These are phyloP conservation scores for Acanthisitta chloris DNA, from an alignment of 2,113 vertebrate genomes.

Conservation along the genomic window DNA sequence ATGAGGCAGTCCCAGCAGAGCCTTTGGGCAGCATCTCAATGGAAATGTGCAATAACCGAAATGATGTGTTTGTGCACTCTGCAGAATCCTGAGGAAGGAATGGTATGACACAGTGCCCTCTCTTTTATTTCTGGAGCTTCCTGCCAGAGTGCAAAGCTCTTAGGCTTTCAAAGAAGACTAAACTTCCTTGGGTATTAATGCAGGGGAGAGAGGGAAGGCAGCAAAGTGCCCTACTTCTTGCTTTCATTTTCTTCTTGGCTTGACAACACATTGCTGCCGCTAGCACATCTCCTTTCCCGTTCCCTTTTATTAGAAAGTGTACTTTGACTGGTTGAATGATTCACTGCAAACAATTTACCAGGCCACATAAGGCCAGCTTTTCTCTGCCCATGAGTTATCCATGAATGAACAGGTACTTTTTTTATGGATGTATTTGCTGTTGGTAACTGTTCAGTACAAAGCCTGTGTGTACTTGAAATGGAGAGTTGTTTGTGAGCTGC, in stretches of 20 bases:
- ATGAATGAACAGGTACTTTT: neutral
- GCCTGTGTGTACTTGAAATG: neutral
- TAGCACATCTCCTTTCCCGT: neutral
- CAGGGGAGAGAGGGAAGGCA: neutral
- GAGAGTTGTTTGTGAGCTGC: neutral
- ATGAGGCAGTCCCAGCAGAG: neutral
- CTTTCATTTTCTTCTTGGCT: neutral
- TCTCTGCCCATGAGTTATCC: neutral
- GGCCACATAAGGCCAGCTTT: neutral
- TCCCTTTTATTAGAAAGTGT: constrained; percentile 16
- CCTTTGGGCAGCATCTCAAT: neutral
- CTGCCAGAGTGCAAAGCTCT: neutral
- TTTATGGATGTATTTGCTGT: neutral
- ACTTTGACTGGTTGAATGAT: constrained; percentile 42
- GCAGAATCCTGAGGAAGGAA: neutral
- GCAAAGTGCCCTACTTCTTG: constrained; percentile 18
- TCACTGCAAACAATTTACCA: neutral
- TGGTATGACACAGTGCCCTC: fast-evolving
- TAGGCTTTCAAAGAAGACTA: neutral
- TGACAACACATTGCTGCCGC: neutral
- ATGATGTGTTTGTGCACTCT: neutral
- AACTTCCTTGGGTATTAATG: neutral
- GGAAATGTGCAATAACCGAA: neutral
- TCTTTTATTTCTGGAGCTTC: neutral
- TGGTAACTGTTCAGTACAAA: neutral